These are phyloP conservation scores for Hydrotaea cyrtoneurina DNA, from an alignment of 2,888 invertebrate genomes.

Conservation along the genomic window DNA sequence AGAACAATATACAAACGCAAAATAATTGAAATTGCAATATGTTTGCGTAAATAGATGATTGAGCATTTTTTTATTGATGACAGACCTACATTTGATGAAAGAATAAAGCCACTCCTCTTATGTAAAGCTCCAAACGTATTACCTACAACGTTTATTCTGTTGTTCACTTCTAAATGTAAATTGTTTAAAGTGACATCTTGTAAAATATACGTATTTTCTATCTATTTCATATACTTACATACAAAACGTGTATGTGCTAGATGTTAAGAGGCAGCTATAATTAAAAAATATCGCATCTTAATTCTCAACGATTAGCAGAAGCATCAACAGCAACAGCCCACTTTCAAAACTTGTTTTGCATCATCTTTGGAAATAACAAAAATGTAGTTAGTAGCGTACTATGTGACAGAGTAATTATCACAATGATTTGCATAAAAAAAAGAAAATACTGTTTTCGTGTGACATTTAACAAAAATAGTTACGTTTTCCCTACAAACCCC, in stretches of 20 bases:
- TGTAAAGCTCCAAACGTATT: neutral
- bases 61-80: neutral
- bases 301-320: constrained; percentile 12
- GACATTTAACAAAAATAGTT: neutral
- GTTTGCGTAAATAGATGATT: constrained; percentile 23
- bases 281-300: constrained; percentile 7
- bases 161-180: neutral
- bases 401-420: constrained; percentile 20
- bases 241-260: neutral
- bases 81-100: neutral
- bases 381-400: neutral
- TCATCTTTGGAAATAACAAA: neutral
- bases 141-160: neutral
- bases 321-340: neutral
- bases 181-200: neutral
- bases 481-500: neutral
- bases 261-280: constrained; percentile 18
- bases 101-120: neutral
- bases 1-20: neutral
- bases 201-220: neutral
- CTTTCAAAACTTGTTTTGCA: constrained; percentile 4
- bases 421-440: neutral
- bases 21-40: constrained; percentile 12
- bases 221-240: neutral
- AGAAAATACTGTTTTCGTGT: neutral